Base-by-base conservation (phyloP, 2,888 invertebrate species). In the Lamellibrachia satsuma region DNA sequence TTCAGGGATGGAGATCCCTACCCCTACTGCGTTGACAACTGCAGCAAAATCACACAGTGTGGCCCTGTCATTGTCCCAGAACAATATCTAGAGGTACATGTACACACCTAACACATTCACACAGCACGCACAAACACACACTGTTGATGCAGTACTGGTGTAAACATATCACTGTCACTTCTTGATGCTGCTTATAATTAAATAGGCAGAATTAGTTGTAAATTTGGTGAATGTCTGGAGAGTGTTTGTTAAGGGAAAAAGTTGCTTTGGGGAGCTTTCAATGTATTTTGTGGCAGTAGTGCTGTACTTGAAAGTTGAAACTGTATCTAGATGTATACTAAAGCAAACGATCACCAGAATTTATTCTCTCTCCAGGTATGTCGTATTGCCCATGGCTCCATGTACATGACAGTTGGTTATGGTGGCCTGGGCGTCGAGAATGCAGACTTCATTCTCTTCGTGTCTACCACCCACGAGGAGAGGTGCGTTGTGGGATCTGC, bases 371-470 rank as follows among this genome's bases (percentile, higher is more conserved):
- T 93, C 52, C 94, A 98, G 98, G 98, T 98, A 0, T 99, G 99
- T 96, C 97, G 98, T 94, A 98, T 98, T 0, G 95, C 94, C 93
- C 93, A 94, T 9, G 92, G 90, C n/a, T 93, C 92, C 52, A 90
- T 91, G 52, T 93, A 92, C 52, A 91, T 91, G 51, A 93, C 27
- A n/a, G 92, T 90, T 8, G 95, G 94, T 4, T 91, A 92, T 98
- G 98, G 96, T 98, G 96, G 97, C 0, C 94, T 94, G 15, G 97
- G 97, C 2, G 96, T 97, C n/a, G 97, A 97, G 92, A 97, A 98
- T 94, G 98, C 99, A 0, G 99, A 99, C 97, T 99, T 99, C 96
- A 98, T 99, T 1, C 98, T 99, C 94, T 99, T 99, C 96, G 98
- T 99, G 8, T 99, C 99, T 7, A 99, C 99, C 0, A 97, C 98